These are phyloP conservation scores for Petrocephalus sullivani DNA, from an alignment of 2,797 vertebrate genomes.

Conservation along the genomic window DNA sequence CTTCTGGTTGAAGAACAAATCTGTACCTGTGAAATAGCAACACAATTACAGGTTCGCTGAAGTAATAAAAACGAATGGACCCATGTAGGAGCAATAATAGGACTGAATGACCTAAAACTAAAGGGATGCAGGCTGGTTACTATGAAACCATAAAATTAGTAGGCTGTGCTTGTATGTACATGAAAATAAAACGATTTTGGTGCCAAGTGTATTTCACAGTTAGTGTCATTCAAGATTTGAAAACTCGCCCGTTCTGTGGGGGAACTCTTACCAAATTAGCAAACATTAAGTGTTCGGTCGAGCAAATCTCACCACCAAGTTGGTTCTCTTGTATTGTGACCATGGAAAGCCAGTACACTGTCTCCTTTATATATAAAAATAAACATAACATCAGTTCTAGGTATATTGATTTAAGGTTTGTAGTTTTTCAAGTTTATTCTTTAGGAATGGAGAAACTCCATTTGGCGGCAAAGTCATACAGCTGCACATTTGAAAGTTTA, in stretches of 20 bases:
- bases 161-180: not conserved
- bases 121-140: not conserved
- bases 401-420: not conserved
- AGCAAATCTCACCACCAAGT: too few species aligned
- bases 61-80: not conserved
- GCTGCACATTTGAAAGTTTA: constrained; percentile 61
- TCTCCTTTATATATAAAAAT: not conserved
- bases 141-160: not conserved
- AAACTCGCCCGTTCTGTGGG: not conserved
- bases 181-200: not conserved
- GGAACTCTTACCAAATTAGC: not conserved
- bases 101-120: not conserved
- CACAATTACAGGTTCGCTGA: not conserved
- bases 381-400: constrained; percentile 38
- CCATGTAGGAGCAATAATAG: not conserved
- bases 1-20: not conserved
- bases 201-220: not conserved
- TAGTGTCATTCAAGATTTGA: not conserved
- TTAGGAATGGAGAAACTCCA: not conserved
- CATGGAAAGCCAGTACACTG: not conserved
- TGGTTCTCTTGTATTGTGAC: not conserved
- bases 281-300: not conserved
- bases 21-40: not conserved
- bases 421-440: not conserved
- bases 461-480: constrained; percentile 36